A percentile compares a stretch with the other conserved stretches of the same genome.
Evolutionary conservation across 2,113 vertebrate genomes (phyloP).

Genomic region (Antigone vipio): DNA sequence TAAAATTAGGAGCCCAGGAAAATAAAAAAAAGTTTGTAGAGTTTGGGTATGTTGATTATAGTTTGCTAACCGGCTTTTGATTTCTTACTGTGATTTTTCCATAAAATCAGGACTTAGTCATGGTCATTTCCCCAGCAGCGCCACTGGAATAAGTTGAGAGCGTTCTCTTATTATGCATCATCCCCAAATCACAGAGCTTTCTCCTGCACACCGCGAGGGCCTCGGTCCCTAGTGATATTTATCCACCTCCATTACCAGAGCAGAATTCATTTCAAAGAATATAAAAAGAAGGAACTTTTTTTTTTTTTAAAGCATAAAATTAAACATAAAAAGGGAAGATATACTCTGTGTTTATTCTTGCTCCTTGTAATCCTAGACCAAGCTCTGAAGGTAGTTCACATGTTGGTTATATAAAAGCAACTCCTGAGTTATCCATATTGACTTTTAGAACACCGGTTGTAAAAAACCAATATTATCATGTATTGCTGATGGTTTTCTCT

Average conservation of each 20-base stretch:
- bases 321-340: background rate
- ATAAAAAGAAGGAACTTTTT: background rate
- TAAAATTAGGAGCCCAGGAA: background rate
- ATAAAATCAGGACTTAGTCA: background rate
- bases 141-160: background rate
- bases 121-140: background rate
- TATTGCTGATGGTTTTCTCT: constrained; percentile 19
- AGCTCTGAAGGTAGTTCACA: background rate
- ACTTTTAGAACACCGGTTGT: background rate
- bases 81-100: constrained; percentile 14
- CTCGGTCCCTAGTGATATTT: background rate
- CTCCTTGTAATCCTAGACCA: background rate
- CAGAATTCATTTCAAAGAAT: background rate
- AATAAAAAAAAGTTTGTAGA: background rate
- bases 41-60: background rate
- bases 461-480: background rate
- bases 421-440: background rate
- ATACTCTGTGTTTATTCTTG: background rate
- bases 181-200: background rate
- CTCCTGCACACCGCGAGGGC: background rate
- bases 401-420: background rate
- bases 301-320: background rate
- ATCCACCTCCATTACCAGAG: background rate
- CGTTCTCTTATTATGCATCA: background rate
- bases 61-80: background rate